These are phyloP conservation scores for Siniperca undulata DNA, from an alignment of 2,797 vertebrate species.

Conservation along the genomic window DNA sequence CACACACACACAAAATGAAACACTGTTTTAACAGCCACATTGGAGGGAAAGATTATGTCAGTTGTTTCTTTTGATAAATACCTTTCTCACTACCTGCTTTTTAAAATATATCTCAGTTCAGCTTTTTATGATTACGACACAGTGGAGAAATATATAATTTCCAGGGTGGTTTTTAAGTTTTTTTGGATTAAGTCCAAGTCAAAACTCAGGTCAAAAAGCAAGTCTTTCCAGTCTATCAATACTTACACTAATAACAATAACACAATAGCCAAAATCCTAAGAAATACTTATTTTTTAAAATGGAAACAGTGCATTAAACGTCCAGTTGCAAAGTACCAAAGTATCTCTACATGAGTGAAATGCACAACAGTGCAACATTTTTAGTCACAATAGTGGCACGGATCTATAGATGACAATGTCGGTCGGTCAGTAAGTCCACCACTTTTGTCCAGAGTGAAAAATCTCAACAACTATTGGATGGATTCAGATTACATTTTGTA, in stretches of 20 bases:
- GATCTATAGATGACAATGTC: neutral
- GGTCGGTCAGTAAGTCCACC: neutral
- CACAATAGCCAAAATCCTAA: neutral
- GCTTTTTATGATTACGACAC: conserved; percentile 13
- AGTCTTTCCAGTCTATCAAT: conserved; percentile 13
- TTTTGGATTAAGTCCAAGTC: conserved; percentile 1
- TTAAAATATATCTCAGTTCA: neutral
- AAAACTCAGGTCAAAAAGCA: neutral
- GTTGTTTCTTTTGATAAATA: conserved; percentile 29
- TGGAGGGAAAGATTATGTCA: conserved; percentile 15
- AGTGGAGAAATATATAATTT: neutral
- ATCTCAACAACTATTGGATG: neutral
- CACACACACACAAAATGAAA: conserved; percentile 28
- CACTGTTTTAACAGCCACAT: conserved; percentile 34
- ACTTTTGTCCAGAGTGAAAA: neutral
- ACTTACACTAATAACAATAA: neutral
- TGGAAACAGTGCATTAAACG: neutral
- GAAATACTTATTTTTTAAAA: neutral
- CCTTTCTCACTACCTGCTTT: conserved; percentile 22
- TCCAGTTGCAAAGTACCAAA: neutral
- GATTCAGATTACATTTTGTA: neutral
- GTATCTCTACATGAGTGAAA: neutral
- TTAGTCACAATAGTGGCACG: neutral
- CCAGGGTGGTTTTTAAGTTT: neutral
- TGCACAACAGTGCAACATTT: neutral